phyloP scores from a whole-genome alignment of 2,888 invertebrate species.

The Clepsis dumicolana region DNA sequence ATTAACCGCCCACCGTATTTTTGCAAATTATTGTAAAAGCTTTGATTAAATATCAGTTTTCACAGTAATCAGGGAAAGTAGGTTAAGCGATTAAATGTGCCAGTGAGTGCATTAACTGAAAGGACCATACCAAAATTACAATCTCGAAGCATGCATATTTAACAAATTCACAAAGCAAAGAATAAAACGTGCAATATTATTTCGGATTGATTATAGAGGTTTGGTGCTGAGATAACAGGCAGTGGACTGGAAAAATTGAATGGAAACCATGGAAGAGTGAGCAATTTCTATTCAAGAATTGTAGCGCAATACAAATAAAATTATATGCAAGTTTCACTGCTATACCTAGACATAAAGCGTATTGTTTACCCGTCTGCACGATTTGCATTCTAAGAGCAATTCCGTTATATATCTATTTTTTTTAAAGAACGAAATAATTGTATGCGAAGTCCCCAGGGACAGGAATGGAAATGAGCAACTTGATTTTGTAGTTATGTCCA shows the following conservation, averaged over 20 bases:
- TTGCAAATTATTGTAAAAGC: too few species aligned
- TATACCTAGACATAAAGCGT: constrained; percentile 11
- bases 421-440: constrained; percentile 15
- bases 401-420: neutral
- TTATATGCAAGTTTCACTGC: constrained; percentile 48
- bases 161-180: neutral
- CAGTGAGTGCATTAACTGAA: too few species aligned
- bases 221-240: constrained; percentile 56
- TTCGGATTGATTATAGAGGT: constrained; percentile 48
- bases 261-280: constrained; percentile 50
- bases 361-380: constrained; percentile 3
- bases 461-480: constrained; percentile 5
- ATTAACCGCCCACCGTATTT: too few species aligned
- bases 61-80: too few species aligned
- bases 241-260: constrained; percentile 53
- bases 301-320: constrained; percentile 45
- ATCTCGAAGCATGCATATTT: neutral
- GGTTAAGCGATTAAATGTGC: too few species aligned
- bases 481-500: neutral
- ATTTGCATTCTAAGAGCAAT: constrained; percentile 12
- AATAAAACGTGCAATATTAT: neutral
- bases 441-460: neutral
- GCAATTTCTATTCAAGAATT: constrained; percentile 57
- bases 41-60: too few species aligned
- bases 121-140: too few species aligned